A percentile compares a stretch with the other conserved stretches of the same genome.
Conservation (phyloP, 2,888 invertebrate genomes). For the Acholoe squamosa region DNA sequence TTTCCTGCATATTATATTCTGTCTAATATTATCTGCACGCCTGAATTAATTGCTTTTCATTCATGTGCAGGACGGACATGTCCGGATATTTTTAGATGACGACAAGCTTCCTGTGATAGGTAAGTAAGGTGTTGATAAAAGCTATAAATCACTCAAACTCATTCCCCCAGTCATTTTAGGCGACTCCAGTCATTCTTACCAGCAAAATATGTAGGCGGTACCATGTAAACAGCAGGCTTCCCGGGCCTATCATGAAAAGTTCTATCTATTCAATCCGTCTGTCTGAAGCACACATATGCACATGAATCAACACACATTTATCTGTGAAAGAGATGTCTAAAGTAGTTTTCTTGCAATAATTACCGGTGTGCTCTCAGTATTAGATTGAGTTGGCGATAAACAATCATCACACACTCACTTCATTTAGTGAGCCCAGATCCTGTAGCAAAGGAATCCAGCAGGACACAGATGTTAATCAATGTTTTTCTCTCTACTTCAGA, state of each 20-base stretch:
- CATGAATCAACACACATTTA: too few relatives aligned
- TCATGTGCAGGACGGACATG: slow-evolving; percentile 59
- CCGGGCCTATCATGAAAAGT: too few relatives aligned
- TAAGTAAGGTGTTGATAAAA: too few relatives aligned
- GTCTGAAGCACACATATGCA: too few relatives aligned
- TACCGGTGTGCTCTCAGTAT: neutral
- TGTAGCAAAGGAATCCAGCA: neutral
- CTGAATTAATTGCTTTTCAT: neutral
- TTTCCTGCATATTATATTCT: neutral
- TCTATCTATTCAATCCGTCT: too few relatives aligned
- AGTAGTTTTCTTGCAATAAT: neutral
- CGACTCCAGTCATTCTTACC: too few relatives aligned
- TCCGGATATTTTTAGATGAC: slow-evolving; percentile 46
- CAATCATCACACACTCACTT: neutral
- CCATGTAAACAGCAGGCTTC: too few relatives aligned
- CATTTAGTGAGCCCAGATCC: neutral
- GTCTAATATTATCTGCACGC: neutral
- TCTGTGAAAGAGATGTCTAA: neutral
- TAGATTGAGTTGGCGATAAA: neutral
- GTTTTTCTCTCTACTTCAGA: neutral
- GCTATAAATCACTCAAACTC: too few relatives aligned
- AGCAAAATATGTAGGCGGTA: too few relatives aligned
- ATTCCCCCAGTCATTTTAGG: too few relatives aligned
- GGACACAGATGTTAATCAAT: neutral
- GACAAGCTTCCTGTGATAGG: slow-evolving; percentile 58